phyloP scores from a whole-genome alignment of 2,888 invertebrate species.

The Elysia crispata region DNA sequence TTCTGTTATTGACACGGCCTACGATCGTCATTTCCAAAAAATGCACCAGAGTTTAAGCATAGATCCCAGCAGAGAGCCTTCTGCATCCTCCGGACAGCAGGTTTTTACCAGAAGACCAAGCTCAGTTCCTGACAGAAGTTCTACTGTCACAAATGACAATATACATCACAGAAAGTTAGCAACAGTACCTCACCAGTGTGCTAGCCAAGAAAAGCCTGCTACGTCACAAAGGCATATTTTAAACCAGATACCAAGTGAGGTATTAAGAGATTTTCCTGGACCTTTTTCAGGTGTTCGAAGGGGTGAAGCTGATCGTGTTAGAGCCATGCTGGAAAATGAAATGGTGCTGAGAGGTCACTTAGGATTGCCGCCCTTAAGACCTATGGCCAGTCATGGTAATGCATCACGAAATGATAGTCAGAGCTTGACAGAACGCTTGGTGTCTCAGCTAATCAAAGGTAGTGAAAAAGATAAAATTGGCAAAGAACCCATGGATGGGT shows the following conservation, averaged over 20 bases:
- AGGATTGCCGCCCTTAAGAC: neutral
- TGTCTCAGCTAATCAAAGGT: constrained; percentile 43
- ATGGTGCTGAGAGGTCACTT: constrained; percentile 3
- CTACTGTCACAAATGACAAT: no score
- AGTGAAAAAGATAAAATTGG: neutral
- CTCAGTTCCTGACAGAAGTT: neutral
- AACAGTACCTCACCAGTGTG: neutral
- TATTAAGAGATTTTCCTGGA: neutral
- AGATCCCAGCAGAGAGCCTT: neutral
- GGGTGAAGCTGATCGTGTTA: neutral
- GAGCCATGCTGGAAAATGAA: constrained; percentile 12
- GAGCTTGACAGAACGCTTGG: constrained; percentile 32
- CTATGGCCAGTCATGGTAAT: no score
- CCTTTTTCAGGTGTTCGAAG: neutral
- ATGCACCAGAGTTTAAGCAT: neutral
- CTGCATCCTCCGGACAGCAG: neutral
- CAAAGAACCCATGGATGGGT: constrained; percentile 13
- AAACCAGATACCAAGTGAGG: neutral
- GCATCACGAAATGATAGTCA: neutral
- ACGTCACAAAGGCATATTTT: neutral
- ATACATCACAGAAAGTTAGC: neutral
- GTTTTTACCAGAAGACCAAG: neutral
- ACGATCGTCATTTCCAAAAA: neutral
- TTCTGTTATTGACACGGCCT: constrained; percentile 37
- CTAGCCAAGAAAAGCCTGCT: no score